phyloP scores from a whole-genome alignment of 1,140 invertebrate species.

The Samia ricini region DNA sequence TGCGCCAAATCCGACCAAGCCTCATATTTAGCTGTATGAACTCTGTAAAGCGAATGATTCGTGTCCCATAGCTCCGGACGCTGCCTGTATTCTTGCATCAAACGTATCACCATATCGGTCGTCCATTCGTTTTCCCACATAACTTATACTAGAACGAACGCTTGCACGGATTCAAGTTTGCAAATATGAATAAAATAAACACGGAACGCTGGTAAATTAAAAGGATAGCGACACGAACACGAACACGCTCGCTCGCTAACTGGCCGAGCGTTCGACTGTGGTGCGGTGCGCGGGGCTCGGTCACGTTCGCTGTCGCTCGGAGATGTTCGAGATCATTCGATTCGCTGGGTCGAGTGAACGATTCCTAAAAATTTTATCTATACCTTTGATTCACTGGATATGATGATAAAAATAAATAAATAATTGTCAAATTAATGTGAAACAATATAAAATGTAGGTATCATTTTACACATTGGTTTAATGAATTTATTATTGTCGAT shows the following conservation, averaged over 20 bases:
- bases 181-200: slow-evolving; percentile 10
- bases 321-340: slow-evolving; percentile 28
- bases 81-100: slow-evolving; percentile 48
- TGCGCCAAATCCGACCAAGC: slow-evolving; percentile 54
- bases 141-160: neutral
- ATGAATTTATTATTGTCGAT: too few relatives aligned
- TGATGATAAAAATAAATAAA: too few relatives aligned
- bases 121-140: slow-evolving; percentile 53
- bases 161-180: slow-evolving; percentile 11
- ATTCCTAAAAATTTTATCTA: neutral
- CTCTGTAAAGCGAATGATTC: slow-evolving; percentile 39
- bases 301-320: slow-evolving; percentile 26
- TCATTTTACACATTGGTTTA: too few relatives aligned
- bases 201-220: neutral
- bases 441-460: too few relatives aligned
- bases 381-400: neutral
- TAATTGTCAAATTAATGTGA: too few relatives aligned
- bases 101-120: slow-evolving; percentile 38
- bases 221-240: slow-evolving; percentile 21
- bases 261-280: slow-evolving; percentile 37
- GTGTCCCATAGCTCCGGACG: slow-evolving; percentile 54
- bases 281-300: slow-evolving; percentile 13
- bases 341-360: slow-evolving; percentile 10
- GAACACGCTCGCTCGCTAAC: slow-evolving; percentile 38
- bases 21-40: slow-evolving; percentile 53